Percentiles rank a stretch among this genome's conserved stretches.
Evolutionary conservation across 2,888 invertebrate genomes (phyloP).

Genomic region (Lepetodrilus schrolli): DNA sequence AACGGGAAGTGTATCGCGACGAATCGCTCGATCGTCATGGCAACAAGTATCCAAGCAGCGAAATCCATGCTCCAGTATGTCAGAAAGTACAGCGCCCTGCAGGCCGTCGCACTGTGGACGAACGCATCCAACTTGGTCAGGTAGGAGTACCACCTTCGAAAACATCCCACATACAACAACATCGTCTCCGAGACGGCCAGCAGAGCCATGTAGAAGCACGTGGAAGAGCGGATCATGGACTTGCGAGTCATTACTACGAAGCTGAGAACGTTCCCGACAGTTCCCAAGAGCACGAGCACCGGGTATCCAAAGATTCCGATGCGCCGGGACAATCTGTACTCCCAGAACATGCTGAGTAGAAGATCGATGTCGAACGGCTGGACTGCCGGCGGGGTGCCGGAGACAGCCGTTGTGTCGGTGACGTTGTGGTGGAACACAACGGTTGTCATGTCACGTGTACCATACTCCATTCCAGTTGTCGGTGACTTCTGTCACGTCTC

Average conservation of each 20-base stretch:
- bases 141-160: conserved; percentile 54
- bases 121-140: conserved; percentile 44
- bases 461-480: too few relatives aligned
- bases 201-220: conserved; percentile 58
- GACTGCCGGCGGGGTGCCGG: not conserved
- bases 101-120: conserved; percentile 41
- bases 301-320: conserved; percentile 54
- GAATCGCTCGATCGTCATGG: conserved; percentile 66
- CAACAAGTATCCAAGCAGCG: conserved; percentile 65
- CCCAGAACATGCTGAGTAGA: conserved; percentile 41
- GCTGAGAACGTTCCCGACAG: conserved; percentile 57
- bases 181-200: conserved; percentile 55
- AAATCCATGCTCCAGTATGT: conserved; percentile 57
- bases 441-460: too few relatives aligned
- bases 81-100: conserved; percentile 47
- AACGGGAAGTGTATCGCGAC: conserved; percentile 63
- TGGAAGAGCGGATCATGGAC: conserved; percentile 52
- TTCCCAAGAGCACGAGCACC: conserved; percentile 53
- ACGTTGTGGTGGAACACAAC: too few relatives aligned
- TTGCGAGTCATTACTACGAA: conserved; percentile 55
- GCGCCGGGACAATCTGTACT: conserved; percentile 43
- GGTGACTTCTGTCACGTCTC: too few relatives aligned
- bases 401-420: not conserved
- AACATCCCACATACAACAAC: conserved; percentile 51
- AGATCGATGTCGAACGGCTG: conserved; percentile 34